Percentiles rank a stretch among this genome's conserved stretches.
These are phyloP conservation scores for Crioceris asparagi DNA, from an alignment of 2,888 invertebrate genomes.

Conservation along the genomic window DNA sequence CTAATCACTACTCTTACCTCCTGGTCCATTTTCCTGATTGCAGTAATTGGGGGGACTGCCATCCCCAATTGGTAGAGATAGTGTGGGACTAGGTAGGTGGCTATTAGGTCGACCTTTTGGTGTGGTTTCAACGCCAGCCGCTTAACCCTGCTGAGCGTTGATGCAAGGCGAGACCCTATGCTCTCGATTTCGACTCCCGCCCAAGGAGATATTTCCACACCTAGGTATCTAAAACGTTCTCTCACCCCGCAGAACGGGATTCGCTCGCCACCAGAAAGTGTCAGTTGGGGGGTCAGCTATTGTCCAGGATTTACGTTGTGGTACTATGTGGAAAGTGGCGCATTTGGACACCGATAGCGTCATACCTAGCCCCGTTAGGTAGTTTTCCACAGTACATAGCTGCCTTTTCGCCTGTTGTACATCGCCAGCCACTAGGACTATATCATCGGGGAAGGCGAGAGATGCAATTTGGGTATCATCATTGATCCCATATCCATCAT, in stretches of 20 bases:
- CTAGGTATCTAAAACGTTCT: slow-evolving; percentile 23
- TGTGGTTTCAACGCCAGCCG: slow-evolving; percentile 31
- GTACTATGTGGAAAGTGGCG: slow-evolving; percentile 18
- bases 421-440: slow-evolving; percentile 24
- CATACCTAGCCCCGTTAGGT: slow-evolving; percentile 24
- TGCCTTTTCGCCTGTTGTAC: slow-evolving; percentile 26
- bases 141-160: slow-evolving; percentile 22
- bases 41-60: slow-evolving; percentile 18
- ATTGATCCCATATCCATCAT: slow-evolving; percentile 12
- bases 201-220: slow-evolving; percentile 26
- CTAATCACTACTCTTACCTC: slow-evolving; percentile 22
- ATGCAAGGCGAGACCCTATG: slow-evolving; percentile 7
- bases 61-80: slow-evolving; percentile 30
- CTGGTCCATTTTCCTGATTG: slow-evolving; percentile 20
- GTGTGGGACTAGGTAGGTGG: slow-evolving; percentile 32
- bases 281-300: slow-evolving; percentile 23
- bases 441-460: slow-evolving; percentile 34
- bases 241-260: slow-evolving; percentile 10
- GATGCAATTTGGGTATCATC: slow-evolving; percentile 19
- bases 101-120: slow-evolving; percentile 30
- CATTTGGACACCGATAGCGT: slow-evolving; percentile 12
- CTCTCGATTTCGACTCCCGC: slow-evolving; percentile 15
- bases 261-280: slow-evolving; percentile 16
- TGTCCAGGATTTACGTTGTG: slow-evolving; percentile 23
- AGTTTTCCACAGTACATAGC: slow-evolving; percentile 19